Evolutionary conservation across 2,113 vertebrate species (phyloP).

Genomic region (Meles meles): DNA sequence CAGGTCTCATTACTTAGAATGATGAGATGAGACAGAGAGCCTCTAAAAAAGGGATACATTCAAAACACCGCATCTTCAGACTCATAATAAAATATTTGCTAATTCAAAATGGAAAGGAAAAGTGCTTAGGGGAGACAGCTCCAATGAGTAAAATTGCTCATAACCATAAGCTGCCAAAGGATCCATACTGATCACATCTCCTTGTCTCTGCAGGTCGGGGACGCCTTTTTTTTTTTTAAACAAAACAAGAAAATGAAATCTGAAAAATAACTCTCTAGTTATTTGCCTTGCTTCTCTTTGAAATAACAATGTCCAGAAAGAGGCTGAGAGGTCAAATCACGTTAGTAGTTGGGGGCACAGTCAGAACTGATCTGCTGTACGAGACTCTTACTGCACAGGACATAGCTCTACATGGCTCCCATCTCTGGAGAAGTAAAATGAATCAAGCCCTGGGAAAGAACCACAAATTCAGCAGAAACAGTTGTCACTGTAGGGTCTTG

Average conservation of each 20-base stretch:
- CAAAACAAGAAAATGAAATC: conserved; percentile 36
- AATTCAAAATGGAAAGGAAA: conserved; percentile 55
- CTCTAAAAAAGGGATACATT: not conserved
- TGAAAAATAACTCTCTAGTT: not conserved
- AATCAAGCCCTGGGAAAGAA: not conserved
- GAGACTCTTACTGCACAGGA: not conserved
- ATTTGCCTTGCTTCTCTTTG: not conserved
- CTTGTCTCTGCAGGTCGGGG: not conserved
- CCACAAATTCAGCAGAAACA: not conserved
- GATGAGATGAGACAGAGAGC: not conserved
- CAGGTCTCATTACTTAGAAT: not conserved
- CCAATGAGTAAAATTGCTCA: not conserved
- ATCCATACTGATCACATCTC: not conserved
- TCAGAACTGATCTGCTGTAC: not conserved
- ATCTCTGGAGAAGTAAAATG: not conserved
- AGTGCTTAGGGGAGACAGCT: conserved; percentile 16
- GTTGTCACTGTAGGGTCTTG: not conserved
- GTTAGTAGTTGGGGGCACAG: not conserved
- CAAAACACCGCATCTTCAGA: not conserved
- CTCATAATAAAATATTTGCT: conserved; percentile 45
- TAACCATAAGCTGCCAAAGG: not conserved
- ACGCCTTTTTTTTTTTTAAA: not conserved
- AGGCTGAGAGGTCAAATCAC: not conserved
- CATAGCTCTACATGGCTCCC: not conserved
- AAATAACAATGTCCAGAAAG: conserved; percentile 12